phyloP scores from a whole-genome alignment of 2,888 invertebrate genomes.

The Abrostola triplasia region DNA sequence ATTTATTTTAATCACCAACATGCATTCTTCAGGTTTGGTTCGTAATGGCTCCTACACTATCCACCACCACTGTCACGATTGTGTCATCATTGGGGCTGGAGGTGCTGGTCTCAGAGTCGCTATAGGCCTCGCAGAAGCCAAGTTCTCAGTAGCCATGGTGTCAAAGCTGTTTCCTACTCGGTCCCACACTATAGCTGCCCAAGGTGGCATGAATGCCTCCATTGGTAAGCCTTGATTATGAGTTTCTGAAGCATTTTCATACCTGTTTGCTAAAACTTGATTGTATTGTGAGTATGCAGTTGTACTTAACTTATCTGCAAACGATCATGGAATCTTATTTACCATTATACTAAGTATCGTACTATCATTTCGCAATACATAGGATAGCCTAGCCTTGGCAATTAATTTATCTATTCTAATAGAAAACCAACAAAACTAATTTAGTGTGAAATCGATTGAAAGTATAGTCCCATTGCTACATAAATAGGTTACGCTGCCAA shows the following conservation, averaged over 20 bases:
- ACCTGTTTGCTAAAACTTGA: too few relatives aligned
- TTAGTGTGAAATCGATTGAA: neutral
- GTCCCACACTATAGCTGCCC: constrained; percentile 99
- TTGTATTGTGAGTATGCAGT: too few relatives aligned
- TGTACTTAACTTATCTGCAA: too few relatives aligned
- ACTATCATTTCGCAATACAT: too few relatives aligned
- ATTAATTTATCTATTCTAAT: too few relatives aligned
- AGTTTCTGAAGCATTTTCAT: neutral
- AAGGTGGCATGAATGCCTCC: constrained; percentile 99
- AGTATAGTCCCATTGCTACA: neutral
- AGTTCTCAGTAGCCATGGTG: constrained; percentile 98
- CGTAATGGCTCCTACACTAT: constrained; percentile 91
- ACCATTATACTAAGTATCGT: too few relatives aligned
- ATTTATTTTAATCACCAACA: neutral
- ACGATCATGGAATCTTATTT: too few relatives aligned
- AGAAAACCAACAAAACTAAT: too few relatives aligned
- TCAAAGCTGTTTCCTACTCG: constrained; percentile 99
- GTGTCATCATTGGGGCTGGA: constrained; percentile 97
- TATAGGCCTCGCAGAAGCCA: constrained; percentile 96
- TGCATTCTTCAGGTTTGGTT: constrained; percentile 24
- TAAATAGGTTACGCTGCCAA: neutral
- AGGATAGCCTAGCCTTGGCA: too few relatives aligned
- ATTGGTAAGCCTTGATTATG: constrained; percentile 87
- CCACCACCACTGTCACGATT: constrained; percentile 97
- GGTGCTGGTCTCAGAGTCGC: constrained; percentile 98